Base-by-base conservation (phyloP, 2,797 vertebrate genomes). In the Acanthiza pusilla region DNA sequence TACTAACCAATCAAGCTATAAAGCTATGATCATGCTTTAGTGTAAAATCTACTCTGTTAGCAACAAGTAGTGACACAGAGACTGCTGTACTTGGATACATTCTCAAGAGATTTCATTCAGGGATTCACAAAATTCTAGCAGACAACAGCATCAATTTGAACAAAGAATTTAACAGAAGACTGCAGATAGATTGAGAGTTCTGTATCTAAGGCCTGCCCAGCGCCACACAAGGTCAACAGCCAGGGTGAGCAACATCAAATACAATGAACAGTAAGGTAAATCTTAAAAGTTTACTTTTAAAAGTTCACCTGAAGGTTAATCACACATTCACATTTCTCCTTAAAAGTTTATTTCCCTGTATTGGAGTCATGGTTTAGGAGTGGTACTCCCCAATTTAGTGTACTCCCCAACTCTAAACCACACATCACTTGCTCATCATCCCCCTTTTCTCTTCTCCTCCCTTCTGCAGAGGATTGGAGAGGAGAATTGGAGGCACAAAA, bases 101-200 rank as follows among this genome's bases (percentile, higher is more conserved):
- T 30, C 57, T 89, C 61, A 62, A 83, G 87, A 57, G 79, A 53
- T 54, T 92, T 82, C 65, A 36, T 43, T 66, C 26, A 76, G 27
- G 20, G 25, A 45, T 84, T 95, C 53, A 62, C 82, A 72, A 55
- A 47, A 94, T 81, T 88, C 38, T 76, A 57, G 83, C 89, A 91
- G n/a, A 83, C 81, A 91, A 95, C 53, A 61, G n/a, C 51, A 48
- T 66, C 6, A 25, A 89, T 79, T 86, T 81, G 29, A 93, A 48
- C 45, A 62, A 70, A 53, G n/a, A 66, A 63, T 53, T 85, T 26
- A 48, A n/a, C 42, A 22, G 20, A 45, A 27, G 26, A 54, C 36
- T 18, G 27, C 38, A 53, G 17, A 14, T 40, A 4, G 4, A 16
- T 61, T 48, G 21, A 5, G 11, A 30, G 19, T 51, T 47, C 40